phyloP scores from a whole-genome alignment of 2,113 vertebrate genomes.

The Labrus mixtus region DNA sequence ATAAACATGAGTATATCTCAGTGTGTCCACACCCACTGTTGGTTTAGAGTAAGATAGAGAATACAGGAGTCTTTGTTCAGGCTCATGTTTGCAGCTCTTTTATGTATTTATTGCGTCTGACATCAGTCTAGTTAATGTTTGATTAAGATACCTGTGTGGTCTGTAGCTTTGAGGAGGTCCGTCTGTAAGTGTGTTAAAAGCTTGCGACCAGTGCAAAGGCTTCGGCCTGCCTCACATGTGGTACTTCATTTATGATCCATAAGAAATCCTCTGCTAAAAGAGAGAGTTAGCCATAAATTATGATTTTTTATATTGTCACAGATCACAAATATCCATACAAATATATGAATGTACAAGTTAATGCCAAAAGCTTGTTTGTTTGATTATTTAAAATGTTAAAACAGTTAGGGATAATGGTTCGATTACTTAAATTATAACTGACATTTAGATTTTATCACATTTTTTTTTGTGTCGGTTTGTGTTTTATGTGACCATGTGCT shows the following conservation, averaged over 20 bases:
- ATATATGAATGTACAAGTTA: no score
- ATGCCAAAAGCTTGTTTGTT: no score
- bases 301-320: no score
- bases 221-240: not conserved
- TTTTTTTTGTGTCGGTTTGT: no score
- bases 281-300: not conserved
- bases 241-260: not conserved
- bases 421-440: no score
- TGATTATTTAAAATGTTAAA: no score
- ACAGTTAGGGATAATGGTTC: no score
- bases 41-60: constrained; percentile 1
- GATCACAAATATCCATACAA: no score
- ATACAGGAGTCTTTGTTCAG: constrained; percentile 33
- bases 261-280: not conserved
- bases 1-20: constrained; percentile 19
- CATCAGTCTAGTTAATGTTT: constrained; percentile 63
- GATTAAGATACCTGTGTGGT: constrained; percentile 30
- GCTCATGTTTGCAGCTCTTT: constrained; percentile 24
- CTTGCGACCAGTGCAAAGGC: constrained; percentile 15
- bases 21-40: constrained; percentile 23
- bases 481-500: no score
- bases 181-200: constrained; percentile 35
- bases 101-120: constrained; percentile 55
- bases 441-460: no score
- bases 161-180: constrained; percentile 41